Conservation (phyloP, 2,797 vertebrate species). For the Melanotaenia boesemani region DNA sequence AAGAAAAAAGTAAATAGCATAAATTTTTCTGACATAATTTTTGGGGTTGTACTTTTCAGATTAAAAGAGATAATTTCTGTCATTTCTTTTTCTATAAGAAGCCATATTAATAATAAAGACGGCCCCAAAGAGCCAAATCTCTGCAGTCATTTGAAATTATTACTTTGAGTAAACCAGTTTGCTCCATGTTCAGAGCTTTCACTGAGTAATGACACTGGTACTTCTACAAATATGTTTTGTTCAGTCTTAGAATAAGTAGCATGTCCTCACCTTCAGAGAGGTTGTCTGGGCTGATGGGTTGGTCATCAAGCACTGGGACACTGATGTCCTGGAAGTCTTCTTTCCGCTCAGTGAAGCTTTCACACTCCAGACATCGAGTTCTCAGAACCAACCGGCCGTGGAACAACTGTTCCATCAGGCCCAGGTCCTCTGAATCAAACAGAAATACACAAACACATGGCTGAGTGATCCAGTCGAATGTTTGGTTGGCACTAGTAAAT, state of each 20-base stretch:
- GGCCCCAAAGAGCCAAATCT: too few species aligned
- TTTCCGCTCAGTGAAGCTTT: conserved; percentile 94
- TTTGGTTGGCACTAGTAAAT: background rate
- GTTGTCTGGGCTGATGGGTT: conserved; percentile 85
- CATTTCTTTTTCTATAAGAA: background rate
- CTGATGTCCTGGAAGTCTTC: conserved; percentile 99
- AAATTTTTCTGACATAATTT: background rate
- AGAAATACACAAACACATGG: background rate
- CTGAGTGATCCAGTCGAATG: background rate
- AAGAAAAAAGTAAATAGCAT: too few species aligned
- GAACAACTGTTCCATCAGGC: conserved; percentile 94
- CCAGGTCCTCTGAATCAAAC: conserved; percentile 75
- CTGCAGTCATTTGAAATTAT: too few species aligned
- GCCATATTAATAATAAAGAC: too few species aligned
- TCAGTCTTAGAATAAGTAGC: too few species aligned
- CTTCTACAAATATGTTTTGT: too few species aligned
- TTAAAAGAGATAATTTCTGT: background rate
- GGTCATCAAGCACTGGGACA: conserved; percentile 95
- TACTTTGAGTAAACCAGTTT: too few species aligned
- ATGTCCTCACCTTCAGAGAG: conserved; percentile 87
- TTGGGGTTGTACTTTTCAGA: background rate
- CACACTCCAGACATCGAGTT: conserved; percentile 96
- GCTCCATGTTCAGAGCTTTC: too few species aligned
- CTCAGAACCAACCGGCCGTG: conserved; percentile 94
- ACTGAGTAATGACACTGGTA: too few species aligned